Evolutionary conservation across 2,113 vertebrate genomes (phyloP), one percentile per base, ranked within the genome.

Genomic region (Peromyscus californicus): DNA sequence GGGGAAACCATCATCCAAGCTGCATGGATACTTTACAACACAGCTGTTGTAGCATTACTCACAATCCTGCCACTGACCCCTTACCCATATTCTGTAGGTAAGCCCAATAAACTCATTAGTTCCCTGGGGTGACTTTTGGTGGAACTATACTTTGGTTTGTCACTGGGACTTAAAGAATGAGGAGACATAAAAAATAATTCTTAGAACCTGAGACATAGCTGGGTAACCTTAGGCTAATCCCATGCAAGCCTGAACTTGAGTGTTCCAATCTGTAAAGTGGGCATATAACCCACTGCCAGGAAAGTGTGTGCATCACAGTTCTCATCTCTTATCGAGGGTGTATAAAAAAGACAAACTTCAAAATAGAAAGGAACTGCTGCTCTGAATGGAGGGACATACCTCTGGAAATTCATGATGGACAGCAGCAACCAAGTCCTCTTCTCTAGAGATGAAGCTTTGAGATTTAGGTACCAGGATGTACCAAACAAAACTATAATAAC

Each of bases 271-370:
- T n/a, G 1, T 36, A 26, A 82, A 54, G 36, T n/a, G 36, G 26
- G 7, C 4, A 51, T 21, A 9, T 7, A 80, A 48, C 15, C 31
- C 8, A 63, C 51, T 51, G 85, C 42, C 24, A 51, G 63, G 45
- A 5, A 36, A 84, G 13, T 19, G 83, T 29, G 2, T 12, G 22
- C 31, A 72, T 31, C 45, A 4, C 39, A 63, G 3, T 7, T 65
- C 48, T 45, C 2, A 63, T 8, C 11, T 63, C 12, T 51, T 78
- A 17, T 54, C 5, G 33, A 48, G 39, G 12, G 11, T 31, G 26
- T 10, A 0, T n/a, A 22, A 51, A 2, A 79, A 45, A 5, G 21
- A 24, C 1, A n/a, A 74, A 87, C 24, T 36, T 0, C 2, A 65
- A 76, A 33, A 69, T 2, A 84, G 86, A 24, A 12, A 10, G 12